A percentile compares a stretch with the other conserved stretches of the same genome.
Evolutionary conservation across 1,140 invertebrate genomes (phyloP).

Genomic region (Hylyphantes graminicola): DNA sequence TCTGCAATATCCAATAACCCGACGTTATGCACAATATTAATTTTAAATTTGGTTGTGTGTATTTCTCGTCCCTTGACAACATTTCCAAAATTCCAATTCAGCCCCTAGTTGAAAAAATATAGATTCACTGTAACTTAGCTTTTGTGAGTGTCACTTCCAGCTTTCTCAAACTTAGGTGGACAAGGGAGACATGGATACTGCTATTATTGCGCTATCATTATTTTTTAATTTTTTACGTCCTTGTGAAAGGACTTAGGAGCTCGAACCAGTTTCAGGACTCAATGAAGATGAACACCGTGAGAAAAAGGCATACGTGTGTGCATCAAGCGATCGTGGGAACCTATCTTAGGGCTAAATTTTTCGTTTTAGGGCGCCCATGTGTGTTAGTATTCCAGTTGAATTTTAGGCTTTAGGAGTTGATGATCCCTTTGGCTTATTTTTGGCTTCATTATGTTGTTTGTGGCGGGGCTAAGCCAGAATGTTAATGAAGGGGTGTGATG

Average conservation of each 20-base stretch:
- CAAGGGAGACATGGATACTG: neutral
- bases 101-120: too few species aligned
- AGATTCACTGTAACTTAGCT: too few species aligned
- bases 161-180: neutral
- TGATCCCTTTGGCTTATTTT: neutral
- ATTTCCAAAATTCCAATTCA: too few species aligned
- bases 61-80: too few species aligned
- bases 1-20: too few species aligned
- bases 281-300: conserved; percentile 32
- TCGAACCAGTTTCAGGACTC: conserved; percentile 3
- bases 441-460: too few species aligned
- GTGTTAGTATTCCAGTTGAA: conserved; percentile 20
- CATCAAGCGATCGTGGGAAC: conserved; percentile 31
- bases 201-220: neutral
- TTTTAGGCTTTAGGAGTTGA: neutral
- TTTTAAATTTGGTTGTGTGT: too few species aligned
- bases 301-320: conserved; percentile 24
- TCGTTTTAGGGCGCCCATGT: neutral
- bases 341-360: conserved; percentile 33
- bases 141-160: too few species aligned
- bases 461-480: too few species aligned
- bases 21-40: too few species aligned
- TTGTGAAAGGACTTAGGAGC: conserved; percentile 30
- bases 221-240: conserved; percentile 34
- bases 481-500: too few species aligned